phyloP scores from a whole-genome alignment of 2,113 vertebrate genomes.

The Oreocharis arfaki region DNA sequence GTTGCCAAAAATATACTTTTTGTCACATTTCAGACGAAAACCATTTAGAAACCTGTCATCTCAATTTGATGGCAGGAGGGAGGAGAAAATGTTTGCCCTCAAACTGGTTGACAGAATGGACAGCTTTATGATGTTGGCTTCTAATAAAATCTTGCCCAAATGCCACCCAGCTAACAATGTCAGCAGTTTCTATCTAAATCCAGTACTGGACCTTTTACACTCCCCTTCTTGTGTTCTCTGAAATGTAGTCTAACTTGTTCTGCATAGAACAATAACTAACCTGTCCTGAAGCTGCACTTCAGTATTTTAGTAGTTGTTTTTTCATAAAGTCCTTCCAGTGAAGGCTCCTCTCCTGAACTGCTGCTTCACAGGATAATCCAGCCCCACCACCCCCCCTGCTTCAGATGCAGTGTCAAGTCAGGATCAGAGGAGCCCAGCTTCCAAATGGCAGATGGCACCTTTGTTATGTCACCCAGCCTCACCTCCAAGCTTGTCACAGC shows the following conservation, averaged over 20 bases:
- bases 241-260: not conserved
- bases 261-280: not conserved
- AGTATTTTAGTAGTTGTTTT: not conserved
- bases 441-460: not conserved
- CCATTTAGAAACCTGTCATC: slow-evolving; percentile 10
- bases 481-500: not conserved
- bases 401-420: not conserved
- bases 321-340: not conserved
- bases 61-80: not conserved
- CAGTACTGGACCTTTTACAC: not conserved
- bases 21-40: not conserved
- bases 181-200: not conserved
- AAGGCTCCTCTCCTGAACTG: not conserved
- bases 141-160: not conserved
- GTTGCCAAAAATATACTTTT: not conserved
- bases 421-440: not conserved
- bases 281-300: not conserved
- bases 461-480: not conserved
- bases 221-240: not conserved
- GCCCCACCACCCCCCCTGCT: not conserved
- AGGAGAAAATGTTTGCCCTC: not conserved
- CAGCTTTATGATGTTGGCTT: not conserved
- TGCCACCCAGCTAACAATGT: not conserved
- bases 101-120: not conserved
- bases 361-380: not conserved